Evolutionary conservation across 1,140 invertebrate species (phyloP).

Genomic region (Drosophila carrolli): DNA sequence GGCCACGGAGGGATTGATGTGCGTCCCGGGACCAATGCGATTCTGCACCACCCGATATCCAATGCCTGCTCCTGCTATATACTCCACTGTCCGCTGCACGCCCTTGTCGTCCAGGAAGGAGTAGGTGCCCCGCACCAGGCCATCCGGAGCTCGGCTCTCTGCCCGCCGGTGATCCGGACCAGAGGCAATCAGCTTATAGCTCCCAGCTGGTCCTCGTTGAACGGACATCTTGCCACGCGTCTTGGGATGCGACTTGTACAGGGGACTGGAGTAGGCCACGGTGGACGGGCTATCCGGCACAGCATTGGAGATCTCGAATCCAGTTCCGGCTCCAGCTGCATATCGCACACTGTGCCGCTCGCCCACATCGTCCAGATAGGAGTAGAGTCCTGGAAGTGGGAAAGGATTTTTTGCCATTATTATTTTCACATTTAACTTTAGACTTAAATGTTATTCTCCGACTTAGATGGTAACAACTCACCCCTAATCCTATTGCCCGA

Average conservation of each 20-base stretch:
- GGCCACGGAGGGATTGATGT: conserved; percentile 74
- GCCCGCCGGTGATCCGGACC: conserved; percentile 90
- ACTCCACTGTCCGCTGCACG: conserved; percentile 89
- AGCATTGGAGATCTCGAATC: conserved; percentile 89
- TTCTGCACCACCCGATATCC: conserved; percentile 88
- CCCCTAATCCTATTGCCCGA: conserved; percentile 87
- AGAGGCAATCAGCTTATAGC: conserved; percentile 88
- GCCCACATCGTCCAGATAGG: conserved; percentile 89
- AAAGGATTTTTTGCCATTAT: too few relatives aligned
- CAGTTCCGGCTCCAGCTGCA: conserved; percentile 89
- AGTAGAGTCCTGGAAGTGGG: conserved; percentile 86
- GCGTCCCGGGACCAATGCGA: conserved; percentile 74
- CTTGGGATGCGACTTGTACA: conserved; percentile 74
- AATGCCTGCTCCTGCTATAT: conserved; percentile 90
- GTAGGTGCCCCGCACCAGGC: conserved; percentile 90
- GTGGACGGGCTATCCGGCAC: conserved; percentile 87
- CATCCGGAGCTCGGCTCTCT: conserved; percentile 89
- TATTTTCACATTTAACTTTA: too few relatives aligned
- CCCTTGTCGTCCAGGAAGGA: conserved; percentile 91
- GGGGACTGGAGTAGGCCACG: conserved; percentile 73
- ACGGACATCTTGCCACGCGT: conserved; percentile 79
- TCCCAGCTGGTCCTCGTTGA: conserved; percentile 74
- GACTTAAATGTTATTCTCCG: too few relatives aligned
- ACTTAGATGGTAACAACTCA: conserved; percentile 37
- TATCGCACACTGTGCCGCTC: conserved; percentile 90